Conservation (phyloP, 92 coral and sea anemone genomes). For the Phenganax marumi region DNA sequence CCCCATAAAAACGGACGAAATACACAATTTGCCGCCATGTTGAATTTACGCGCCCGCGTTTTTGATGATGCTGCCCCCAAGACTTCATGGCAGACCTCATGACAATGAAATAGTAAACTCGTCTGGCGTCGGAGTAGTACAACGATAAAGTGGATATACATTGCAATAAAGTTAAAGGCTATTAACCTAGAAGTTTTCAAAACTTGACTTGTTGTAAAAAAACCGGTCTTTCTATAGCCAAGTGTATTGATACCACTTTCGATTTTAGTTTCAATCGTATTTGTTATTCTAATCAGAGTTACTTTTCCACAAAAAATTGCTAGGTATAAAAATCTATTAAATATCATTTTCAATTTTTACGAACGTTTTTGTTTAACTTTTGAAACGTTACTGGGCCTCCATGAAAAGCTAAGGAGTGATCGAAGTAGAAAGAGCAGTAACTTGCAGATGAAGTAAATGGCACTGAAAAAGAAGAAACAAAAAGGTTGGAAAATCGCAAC, state of each 20-base stretch:
- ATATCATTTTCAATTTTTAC: not conserved
- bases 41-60: slow-evolving; percentile 4
- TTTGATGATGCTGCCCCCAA: not conserved
- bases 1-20: not conserved
- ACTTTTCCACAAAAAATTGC: too few species aligned
- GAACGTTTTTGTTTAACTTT: slow-evolving; percentile 5
- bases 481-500: not conserved
- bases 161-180: not conserved
- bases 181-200: too few species aligned
- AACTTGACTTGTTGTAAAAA: too few species aligned
- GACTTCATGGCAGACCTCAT: slow-evolving; percentile 4
- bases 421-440: not conserved
- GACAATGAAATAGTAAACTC: not conserved
- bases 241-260: too few species aligned
- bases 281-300: too few species aligned
- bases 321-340: too few species aligned
- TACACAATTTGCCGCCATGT: not conserved
- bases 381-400: not conserved
- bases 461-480: not conserved
- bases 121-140: too few species aligned
- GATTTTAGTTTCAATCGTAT: too few species aligned
- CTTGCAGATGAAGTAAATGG: not conserved
- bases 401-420: not conserved
- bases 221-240: too few species aligned
- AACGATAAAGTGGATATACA: not conserved